Evolutionary conservation across 2,113 vertebrate species (phyloP), one percentile per base, ranked within the genome.

Genomic region (Centrocercus urophasianus): DNA sequence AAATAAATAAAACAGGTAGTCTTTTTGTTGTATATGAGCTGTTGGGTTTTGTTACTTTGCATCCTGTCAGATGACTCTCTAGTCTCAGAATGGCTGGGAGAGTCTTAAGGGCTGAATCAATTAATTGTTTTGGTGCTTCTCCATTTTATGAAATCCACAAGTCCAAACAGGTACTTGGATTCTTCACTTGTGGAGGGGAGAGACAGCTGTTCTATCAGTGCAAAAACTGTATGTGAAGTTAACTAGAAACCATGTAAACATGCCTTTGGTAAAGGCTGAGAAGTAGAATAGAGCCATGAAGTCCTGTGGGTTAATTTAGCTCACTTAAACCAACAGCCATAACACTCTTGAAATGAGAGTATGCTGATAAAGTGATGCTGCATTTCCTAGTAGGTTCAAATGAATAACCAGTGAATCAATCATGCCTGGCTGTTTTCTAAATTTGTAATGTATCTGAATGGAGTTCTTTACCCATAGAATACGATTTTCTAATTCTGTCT

Each of bases 391-490:
- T 64, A 64, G 60, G 38, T 79, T 94, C 84, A 87, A 71, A 77
- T 77, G 74, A 92, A 83, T 85, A 93, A 87, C 87, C 71, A 93
- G 84, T 91, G 91, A 95, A 82, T 92, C 89, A 92, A 67, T 96
- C 91, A 91, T 74, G 64, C 64, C 74, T 79, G 40, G 45, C 43
- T 86, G 52, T 89, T 94, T 93, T 86, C 82, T 92, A 83, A 89
- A 71, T 91, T 93, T 94, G 69, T 60, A 64, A 91, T 43, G 32
- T 83, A 45, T 89, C 82, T 89, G 50, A 67, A 74, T 90, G 45
- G 71, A 92, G 38, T 70, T 71, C 38, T 92, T 82, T 91, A 80
- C 56, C 64, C 72, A 76, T 18, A 83, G 64, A 95, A 85, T 63
- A 50, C 16, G 71, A 80, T 93, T 89, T 91, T 85, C 67, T 85